These are phyloP conservation scores for Hydroisotoma schaefferi DNA, from an alignment of 2,888 invertebrate genomes.

Conservation along the genomic window DNA sequence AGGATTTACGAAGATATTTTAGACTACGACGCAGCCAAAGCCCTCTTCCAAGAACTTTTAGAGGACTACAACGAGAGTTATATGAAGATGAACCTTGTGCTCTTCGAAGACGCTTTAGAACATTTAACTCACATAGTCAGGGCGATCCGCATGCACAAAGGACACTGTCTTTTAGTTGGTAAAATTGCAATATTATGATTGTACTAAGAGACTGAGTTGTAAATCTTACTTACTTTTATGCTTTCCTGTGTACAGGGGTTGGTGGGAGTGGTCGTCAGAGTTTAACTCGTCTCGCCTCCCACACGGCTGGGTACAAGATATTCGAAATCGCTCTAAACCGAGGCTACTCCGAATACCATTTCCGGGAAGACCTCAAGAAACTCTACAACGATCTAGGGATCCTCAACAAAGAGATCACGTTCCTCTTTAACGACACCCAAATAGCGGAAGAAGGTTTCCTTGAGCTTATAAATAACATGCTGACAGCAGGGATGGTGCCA, in stretches of 20 bases:
- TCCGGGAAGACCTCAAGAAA: slow-evolving; percentile 81
- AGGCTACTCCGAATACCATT: slow-evolving; percentile 76
- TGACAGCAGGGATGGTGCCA: slow-evolving; percentile 83
- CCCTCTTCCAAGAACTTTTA: slow-evolving; percentile 82
- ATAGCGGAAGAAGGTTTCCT: slow-evolving; percentile 64
- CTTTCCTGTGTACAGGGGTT: slow-evolving; percentile 59
- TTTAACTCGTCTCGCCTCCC: slow-evolving; percentile 73
- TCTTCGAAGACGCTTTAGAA: slow-evolving; percentile 88
- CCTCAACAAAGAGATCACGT: slow-evolving; percentile 73
- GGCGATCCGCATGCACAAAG: slow-evolving; percentile 74
- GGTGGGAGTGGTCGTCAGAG: slow-evolving; percentile 87
- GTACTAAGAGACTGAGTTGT: too few relatives aligned
- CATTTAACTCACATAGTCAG: slow-evolving; percentile 85
- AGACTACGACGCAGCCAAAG: slow-evolving; percentile 85
- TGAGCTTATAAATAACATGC: slow-evolving; percentile 85
- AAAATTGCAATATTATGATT: too few relatives aligned
- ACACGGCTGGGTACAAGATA: slow-evolving; percentile 67
- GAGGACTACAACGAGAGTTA: slow-evolving; percentile 78
- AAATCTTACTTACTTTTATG: too few relatives aligned
- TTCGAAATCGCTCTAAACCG: slow-evolving; percentile 80
- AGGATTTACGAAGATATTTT: slow-evolving; percentile 83
- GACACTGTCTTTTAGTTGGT: slow-evolving; percentile 72
- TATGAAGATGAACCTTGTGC: slow-evolving; percentile 69
- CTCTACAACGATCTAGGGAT: slow-evolving; percentile 73
- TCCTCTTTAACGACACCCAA: slow-evolving; percentile 79